Evolutionary conservation across 1,140 invertebrate genomes (phyloP), one percentile per base, ranked within the genome.

Genomic region (Panagrolaimus sp.): DNA sequence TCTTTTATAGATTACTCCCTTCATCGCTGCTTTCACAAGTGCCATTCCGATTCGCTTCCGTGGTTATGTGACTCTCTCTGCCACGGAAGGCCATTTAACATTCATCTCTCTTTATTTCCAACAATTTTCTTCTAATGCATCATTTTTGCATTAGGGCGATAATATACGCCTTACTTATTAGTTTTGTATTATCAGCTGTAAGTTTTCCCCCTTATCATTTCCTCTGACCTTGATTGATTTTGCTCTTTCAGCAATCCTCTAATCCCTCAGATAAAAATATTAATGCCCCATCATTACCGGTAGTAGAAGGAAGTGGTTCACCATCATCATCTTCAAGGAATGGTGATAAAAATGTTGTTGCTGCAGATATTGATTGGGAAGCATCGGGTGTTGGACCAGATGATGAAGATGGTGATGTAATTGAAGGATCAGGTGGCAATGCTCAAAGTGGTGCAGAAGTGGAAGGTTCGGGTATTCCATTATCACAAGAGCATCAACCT

Each of bases 401-500:
- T 27, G 51, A 57, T 16, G 51, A 57, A 27, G 51, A 57, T 13
- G 51, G 51, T 57, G 51, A 57, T 57, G 51, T 57, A 20, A 16
- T 57, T 27, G 51, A 57, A 27, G 51, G 51, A 9, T 25, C 20
- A 11, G 51, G 51, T 38, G 31, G 2, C 7, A 38, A 2, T 38
- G 2, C 31, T 4, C 2, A 38, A 1, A 57, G 27, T 16, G 51
- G 25, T 2, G 51, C n/a, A 11, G 20, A 27, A 23, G 51, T 57
- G 51, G 51, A 57, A 57, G 51, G 51, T 25, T 57, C 51, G 51
- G 51, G 51, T 57, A 20, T 57, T 57, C 51, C 51, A 16, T 16
- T 23, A 48, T 23, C 51, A 27, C 14, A 8, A 4, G 20, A 20
- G 4, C 20, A 57, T 27, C 20, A 25, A 25, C 14, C 51, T n/a